Evolutionary conservation across 2,113 vertebrate species (phyloP), one percentile per base, ranked within the genome.

Genomic region (Oreamnos americanus): DNA sequence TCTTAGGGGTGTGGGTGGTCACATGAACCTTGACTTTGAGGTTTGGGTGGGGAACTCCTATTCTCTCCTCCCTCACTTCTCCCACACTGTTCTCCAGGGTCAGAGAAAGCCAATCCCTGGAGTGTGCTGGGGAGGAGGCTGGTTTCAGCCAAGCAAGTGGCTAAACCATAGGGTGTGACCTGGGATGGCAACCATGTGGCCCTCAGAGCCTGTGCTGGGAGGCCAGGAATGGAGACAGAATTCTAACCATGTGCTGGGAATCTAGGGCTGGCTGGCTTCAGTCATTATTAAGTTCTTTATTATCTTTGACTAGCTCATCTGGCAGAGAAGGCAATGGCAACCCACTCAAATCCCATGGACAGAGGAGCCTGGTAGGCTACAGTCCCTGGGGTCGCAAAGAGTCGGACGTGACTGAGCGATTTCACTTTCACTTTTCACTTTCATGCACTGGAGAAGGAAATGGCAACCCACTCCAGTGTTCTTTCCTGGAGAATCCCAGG

Each of bases 1-100:
- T 87, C n/a, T 88, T 17, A 53, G 26, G 5, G 19, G 9, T 6
- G 25, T 3, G n/a, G 5, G 43, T 36, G n/a, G 17, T 9, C 47
- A n/a, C 2, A 25, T 60, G 45, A 64, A 17, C 14, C 25, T 91
- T 39, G 85, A 67, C 30, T 83, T 43, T 43, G 74, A 90, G 14
- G 11, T 13, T 30, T 93, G 30, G 51, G n/a, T 25, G 16, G 5
- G 57, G 10, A 55, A 4, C 16, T 57, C 47, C 36, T 28, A 30
- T 21, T 12, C 28, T 23, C 21, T 39, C 5, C 3, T 7, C 23
- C 9, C 6, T 6, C 9, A n/a, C 25, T 21, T 0, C 0, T 15
- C 36, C 19, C 17, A 30, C 30, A n/a, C 12, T 45, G 7, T 36
- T 47, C 10, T 92, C 39, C 25, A 5, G 15, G 39, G 84, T 30